Evolutionary conservation across 1,140 invertebrate genomes (phyloP), one percentile per base, ranked within the genome.

Genomic region (Trachelipus rathkii): DNA sequence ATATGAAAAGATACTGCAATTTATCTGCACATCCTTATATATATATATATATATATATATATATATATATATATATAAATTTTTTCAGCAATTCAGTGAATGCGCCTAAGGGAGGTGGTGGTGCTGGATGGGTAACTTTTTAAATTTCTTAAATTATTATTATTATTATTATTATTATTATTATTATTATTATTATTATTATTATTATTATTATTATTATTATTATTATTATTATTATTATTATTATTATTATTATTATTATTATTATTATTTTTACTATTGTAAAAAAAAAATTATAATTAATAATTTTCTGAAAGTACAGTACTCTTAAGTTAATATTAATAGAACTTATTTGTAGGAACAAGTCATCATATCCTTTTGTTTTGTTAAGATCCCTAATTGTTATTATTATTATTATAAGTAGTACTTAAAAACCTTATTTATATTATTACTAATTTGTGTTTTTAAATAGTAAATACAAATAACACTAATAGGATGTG

Each of bases 31-130:
- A n/a, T n/a, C n/a, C n/a, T n/a, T 60, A 60, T 60, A 60, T 60
- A 60, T 60, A 60, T 60, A 60, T 60, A 60, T 60, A 60, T 60
- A 60, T 60, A 60, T 60, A 60, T 60, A 21, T 60, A 60, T 60
- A 21, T 60, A 60, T 60, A 21, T 60, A 60, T 60, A 21, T 60
- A 60, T n/a, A 60, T 60, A n/a, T 15, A 60, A 3, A 3, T 23
- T 70, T 70, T 21, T 11, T 4, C 19, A 24, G 24, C 24, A 5
- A 70, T 13, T 21, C 68, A 11, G 19, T 11, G 24, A 23, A 13
- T 70, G 68, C 68, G 10, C 1, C 68, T 15, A 70, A 33, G 23
- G 24, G 68, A n/a, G 68, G 24, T 21, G 24, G 19, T 21, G 68
- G 19, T 21, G 23, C 68, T 23, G 68, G 24, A 33, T 21, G 24